Evolutionary conservation across 2,888 invertebrate species (phyloP).

Genomic region (Dromius quadrimaculatus): DNA sequence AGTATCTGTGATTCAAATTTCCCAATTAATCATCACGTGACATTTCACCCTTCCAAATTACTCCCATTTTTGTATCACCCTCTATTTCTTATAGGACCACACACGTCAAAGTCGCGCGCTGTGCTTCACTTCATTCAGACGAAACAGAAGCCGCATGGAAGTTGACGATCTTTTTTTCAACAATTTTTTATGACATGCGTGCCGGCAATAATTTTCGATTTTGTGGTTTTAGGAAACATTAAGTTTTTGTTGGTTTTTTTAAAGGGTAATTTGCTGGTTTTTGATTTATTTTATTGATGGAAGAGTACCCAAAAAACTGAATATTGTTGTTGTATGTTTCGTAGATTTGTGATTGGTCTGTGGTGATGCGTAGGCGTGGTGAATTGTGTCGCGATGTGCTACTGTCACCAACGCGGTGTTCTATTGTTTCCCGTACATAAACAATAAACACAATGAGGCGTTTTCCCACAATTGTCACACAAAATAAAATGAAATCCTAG

Average conservation of each 20-base stretch:
- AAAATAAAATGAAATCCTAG: too few relatives aligned
- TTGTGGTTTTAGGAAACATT: constrained; percentile 40
- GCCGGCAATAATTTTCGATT: constrained; percentile 36
- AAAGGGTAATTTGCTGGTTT: constrained; percentile 26
- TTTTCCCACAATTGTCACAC: too few relatives aligned
- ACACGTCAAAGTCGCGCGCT: neutral
- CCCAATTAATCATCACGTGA: constrained; percentile 25
- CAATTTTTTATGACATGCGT: constrained; percentile 11
- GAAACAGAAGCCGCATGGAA: constrained; percentile 26
- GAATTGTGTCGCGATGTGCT: too few relatives aligned
- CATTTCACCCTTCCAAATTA: constrained; percentile 6
- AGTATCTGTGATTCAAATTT: constrained; percentile 1
- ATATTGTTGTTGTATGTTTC: neutral
- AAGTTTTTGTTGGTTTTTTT: constrained; percentile 30
- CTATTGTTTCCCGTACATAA: too few relatives aligned
- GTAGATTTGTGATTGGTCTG: too few relatives aligned
- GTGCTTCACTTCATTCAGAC: constrained; percentile 10
- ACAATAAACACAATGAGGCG: too few relatives aligned
- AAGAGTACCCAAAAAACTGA: too few relatives aligned
- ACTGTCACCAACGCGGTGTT: too few relatives aligned
- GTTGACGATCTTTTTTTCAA: constrained; percentile 9
- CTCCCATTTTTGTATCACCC: neutral
- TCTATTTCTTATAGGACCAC: neutral
- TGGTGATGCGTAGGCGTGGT: too few relatives aligned
- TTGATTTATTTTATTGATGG: constrained; percentile 18